Evolutionary conservation across 2,797 vertebrate genomes (phyloP).

Genomic region (Gouania willdenowi): DNA sequence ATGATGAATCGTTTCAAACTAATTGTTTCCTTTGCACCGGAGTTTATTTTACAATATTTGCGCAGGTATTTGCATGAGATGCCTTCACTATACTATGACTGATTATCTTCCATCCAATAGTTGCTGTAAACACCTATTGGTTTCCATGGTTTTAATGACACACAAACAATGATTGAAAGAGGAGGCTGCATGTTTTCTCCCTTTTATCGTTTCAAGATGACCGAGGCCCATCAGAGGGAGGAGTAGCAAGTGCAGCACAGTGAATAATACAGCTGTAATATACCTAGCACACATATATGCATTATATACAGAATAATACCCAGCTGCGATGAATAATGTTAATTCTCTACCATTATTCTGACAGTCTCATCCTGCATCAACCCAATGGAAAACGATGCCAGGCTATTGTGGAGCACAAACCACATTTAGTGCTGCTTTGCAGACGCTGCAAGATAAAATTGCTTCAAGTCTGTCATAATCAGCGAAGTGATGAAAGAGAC

Average conservation of each 20-base stretch:
- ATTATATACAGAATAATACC: slow-evolving; percentile 5
- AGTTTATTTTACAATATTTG: slow-evolving; percentile 11
- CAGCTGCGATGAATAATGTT: slow-evolving; percentile 8
- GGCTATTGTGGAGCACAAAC: slow-evolving; percentile 26
- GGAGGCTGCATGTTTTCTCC: slow-evolving; percentile 26
- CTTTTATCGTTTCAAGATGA: slow-evolving; percentile 60
- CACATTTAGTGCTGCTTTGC: slow-evolving; percentile 20
- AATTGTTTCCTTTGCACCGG: slow-evolving; percentile 4
- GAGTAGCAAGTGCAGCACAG: slow-evolving; percentile 34
- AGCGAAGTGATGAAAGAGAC: slow-evolving; percentile 12
- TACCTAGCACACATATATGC: slow-evolving; percentile 4
- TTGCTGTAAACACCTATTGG: slow-evolving; percentile 36
- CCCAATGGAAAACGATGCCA: slow-evolving; percentile 16
- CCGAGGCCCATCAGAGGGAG: slow-evolving; percentile 12
- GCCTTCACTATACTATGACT: slow-evolving; percentile 16
- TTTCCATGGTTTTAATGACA: slow-evolving; percentile 27
- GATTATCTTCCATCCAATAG: slow-evolving; percentile 17
- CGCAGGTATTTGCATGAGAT: slow-evolving; percentile 27
- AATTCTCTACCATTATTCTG: slow-evolving; percentile 9
- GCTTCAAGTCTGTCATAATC: slow-evolving; percentile 35
- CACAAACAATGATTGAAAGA: slow-evolving; percentile 11
- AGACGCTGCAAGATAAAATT: slow-evolving; percentile 26
- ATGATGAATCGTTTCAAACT: slow-evolving; percentile 20
- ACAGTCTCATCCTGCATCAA: slow-evolving; percentile 6
- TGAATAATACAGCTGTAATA: slow-evolving; percentile 4